Base-by-base conservation (phyloP, 1,140 invertebrate species). In the Drosophila rhopaloa region DNA sequence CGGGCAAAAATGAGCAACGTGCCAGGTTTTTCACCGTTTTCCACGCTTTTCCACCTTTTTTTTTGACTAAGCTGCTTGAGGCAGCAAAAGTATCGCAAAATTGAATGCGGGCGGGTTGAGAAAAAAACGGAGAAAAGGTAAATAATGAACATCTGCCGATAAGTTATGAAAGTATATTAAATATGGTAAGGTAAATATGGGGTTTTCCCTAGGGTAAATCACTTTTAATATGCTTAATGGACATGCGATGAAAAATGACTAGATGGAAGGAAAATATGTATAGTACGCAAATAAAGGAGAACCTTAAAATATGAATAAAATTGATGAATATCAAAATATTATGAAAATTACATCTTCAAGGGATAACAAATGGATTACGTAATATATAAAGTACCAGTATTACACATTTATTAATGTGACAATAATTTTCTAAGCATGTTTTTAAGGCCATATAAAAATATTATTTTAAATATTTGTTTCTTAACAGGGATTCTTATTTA, bases 131-230 rank as follows among this genome's bases (percentile, higher is more conserved):
- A 47, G 37, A 27, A 24, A 11, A 47, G 19, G 35, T 14, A 41
- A 37, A 46, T 44, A n/a, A 24, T 27, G 57, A 56, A 48, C 43
- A 47, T 38, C 63, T 48, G 37, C 19, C 50, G 37, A 72, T 72
- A 71, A 72, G 66, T 72, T 71, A 19, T 9, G 7, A 72, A 72
- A 71, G 65, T 50, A n/a, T 24, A 24, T 41, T 19, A 50, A 71
- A 71, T 50, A 41, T 57, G 19, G 16, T 9, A 27, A 65, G 60
- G 16, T 67, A 60, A 38, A 5, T 13, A 37, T 14, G 35, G 27
- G 7, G 53, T 3, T 24, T 7, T 32, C 8, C 5, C 29, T 1
- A 24, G 40, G 56, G 43, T 37, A 68, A 68, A 66, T 62, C 32
- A 63, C 55, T 24, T 62, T 63, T 63, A 63, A 63, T 63, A 63